These are phyloP conservation scores for Acronicta leporina DNA, from an alignment of 2,888 invertebrate genomes.

Conservation along the genomic window DNA sequence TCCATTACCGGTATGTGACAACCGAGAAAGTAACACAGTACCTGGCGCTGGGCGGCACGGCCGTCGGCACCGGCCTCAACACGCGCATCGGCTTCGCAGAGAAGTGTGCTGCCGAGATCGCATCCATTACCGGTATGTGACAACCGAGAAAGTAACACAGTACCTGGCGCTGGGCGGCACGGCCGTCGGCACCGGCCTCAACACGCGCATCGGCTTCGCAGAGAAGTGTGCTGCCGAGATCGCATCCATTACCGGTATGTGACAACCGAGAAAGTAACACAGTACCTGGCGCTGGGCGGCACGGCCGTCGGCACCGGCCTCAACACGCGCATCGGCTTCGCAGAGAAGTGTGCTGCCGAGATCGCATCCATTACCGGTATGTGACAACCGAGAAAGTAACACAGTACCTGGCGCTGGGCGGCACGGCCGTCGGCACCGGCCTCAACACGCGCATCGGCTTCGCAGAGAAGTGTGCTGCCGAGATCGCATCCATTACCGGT, in stretches of 20 bases:
- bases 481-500: too few relatives aligned
- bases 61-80: constrained; percentile 99
- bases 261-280: constrained; percentile 63
- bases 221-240: constrained; percentile 97
- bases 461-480: too few relatives aligned
- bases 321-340: constrained; percentile 98
- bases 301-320: constrained; percentile 99
- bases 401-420: too few relatives aligned
- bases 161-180: constrained; percentile 98
- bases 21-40: too few relatives aligned
- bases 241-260: constrained; percentile 91
- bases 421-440: too few relatives aligned
- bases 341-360: constrained; percentile 96
- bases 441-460: constrained; percentile 98
- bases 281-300: constrained; percentile 97
- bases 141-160: constrained; percentile 78
- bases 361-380: constrained; percentile 93
- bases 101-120: constrained; percentile 95
- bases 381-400: not conserved
- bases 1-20: too few relatives aligned
- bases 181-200: constrained; percentile 99
- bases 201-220: constrained; percentile 98
- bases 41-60: constrained; percentile 98
- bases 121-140: constrained; percentile 91
- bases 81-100: constrained; percentile 98